A percentile compares a stretch with the other conserved stretches of the same genome.
phyloP scores from a whole-genome alignment of 2,797 vertebrate genomes.

The Platyrinchus mystaceus region DNA sequence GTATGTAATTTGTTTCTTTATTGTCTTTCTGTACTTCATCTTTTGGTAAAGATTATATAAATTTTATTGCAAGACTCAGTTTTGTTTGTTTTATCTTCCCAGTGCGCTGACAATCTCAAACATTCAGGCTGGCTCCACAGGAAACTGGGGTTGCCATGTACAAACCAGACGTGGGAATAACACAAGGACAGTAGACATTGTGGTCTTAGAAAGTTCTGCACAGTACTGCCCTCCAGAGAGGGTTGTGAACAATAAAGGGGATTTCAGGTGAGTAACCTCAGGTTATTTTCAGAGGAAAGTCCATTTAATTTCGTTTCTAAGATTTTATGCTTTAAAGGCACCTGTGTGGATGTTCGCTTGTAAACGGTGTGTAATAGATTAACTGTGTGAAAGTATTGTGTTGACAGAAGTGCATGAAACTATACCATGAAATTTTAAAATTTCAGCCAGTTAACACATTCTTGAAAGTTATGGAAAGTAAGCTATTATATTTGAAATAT shows the following conservation, averaged over 20 bases:
- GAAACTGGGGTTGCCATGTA: conserved; percentile 95
- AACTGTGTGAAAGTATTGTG: neutral
- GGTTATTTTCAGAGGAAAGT: neutral
- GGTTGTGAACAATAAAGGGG: conserved; percentile 95
- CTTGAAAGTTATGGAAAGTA: neutral
- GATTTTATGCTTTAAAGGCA: neutral
- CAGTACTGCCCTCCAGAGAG: conserved; percentile 92
- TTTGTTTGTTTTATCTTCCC: conserved; percentile 22
- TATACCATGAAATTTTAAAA: neutral
- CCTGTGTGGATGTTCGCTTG: neutral
- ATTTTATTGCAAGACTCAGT: neutral
- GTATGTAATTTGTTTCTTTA: neutral
- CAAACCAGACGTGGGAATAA: conserved; percentile 94
- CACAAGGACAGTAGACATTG: conserved; percentile 90
- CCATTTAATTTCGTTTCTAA: neutral
- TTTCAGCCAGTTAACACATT: neutral
- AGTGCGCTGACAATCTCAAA: conserved; percentile 96
- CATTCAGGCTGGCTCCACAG: conserved; percentile 94
- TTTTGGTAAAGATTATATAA: neutral
- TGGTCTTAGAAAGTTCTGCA: conserved; percentile 92
- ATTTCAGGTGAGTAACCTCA: conserved; percentile 86
- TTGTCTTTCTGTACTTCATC: neutral
- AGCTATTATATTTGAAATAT: neutral
- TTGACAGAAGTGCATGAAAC: neutral
- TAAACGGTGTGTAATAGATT: neutral